phyloP scores from a whole-genome alignment of 2,797 vertebrate species.

The Channa striata region DNA sequence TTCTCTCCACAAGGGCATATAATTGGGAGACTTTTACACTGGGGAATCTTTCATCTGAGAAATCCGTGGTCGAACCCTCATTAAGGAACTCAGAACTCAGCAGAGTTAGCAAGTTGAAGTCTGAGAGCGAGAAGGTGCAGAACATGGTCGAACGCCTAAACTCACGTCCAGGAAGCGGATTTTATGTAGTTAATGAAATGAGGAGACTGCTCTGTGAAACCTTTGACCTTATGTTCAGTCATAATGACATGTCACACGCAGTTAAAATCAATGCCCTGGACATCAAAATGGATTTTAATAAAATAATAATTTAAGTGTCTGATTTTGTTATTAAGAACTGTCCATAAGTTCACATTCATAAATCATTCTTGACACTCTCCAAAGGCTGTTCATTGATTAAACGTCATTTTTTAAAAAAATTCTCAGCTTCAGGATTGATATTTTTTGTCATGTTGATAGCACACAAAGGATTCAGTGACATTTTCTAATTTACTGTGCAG shows the following conservation, averaged over 20 bases:
- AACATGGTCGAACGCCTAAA: slow-evolving; percentile 50
- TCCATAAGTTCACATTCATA: slow-evolving; percentile 24
- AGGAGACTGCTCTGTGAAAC: slow-evolving; percentile 52
- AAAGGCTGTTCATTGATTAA: slow-evolving; percentile 46
- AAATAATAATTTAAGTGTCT: slow-evolving; percentile 50
- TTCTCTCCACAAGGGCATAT: slow-evolving; percentile 73
- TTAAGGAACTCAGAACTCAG: slow-evolving; percentile 71
- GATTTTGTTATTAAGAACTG: slow-evolving; percentile 32
- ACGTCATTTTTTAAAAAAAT: slow-evolving; percentile 35
- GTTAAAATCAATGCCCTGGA: slow-evolving; percentile 62
- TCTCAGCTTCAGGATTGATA: slow-evolving; percentile 28
- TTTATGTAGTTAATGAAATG: slow-evolving; percentile 78
- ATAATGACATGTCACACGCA: slow-evolving; percentile 56
- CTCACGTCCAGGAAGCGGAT: slow-evolving; percentile 54
- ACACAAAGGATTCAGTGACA: slow-evolving; percentile 14
- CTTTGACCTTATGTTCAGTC: slow-evolving; percentile 65
- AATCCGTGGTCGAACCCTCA: slow-evolving; percentile 74
- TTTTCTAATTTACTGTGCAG: slow-evolving; percentile 21
- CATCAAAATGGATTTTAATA: slow-evolving; percentile 59
- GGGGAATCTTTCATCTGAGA: slow-evolving; percentile 68
- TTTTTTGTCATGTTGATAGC: slow-evolving; percentile 12
- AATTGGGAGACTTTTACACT: slow-evolving; percentile 72
- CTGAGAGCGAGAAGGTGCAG: slow-evolving; percentile 51
- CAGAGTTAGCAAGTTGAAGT: slow-evolving; percentile 45
- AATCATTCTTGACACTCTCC: slow-evolving; percentile 43